Evolutionary conservation across 2,888 invertebrate species (phyloP).

Genomic region (Tenthredo livida): DNA sequence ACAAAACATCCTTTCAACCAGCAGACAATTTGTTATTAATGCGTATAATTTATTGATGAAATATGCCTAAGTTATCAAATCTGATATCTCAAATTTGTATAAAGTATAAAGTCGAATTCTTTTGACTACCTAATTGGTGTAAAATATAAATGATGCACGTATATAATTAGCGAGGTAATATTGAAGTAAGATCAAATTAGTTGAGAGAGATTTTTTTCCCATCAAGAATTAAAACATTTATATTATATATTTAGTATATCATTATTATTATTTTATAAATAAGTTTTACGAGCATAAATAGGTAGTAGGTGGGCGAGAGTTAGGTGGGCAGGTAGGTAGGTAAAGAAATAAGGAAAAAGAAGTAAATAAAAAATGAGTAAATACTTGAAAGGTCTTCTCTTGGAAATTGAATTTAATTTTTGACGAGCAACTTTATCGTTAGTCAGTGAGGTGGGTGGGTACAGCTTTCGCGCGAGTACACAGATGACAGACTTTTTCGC

Average conservation of each 20-base stretch:
- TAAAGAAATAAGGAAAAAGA: not conserved
- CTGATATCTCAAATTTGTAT: not conserved
- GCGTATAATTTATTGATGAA: not conserved
- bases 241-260: not conserved
- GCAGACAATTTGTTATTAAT: not conserved
- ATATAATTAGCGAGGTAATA: constrained; percentile 3
- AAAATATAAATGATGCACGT: not conserved
- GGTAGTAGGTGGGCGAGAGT: not conserved
- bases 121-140: not conserved
- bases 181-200: not conserved
- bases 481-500: not conserved
- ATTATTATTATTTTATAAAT: not conserved
- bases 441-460: not conserved
- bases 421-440: constrained; percentile 25
- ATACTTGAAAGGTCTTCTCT: constrained; percentile 30
- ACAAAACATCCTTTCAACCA: too few relatives aligned
- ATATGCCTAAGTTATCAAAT: not conserved
- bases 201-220: constrained; percentile 9
- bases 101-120: not conserved
- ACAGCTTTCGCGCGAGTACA: not conserved
- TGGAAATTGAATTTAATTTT: constrained; percentile 23
- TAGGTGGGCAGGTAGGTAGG: not conserved
- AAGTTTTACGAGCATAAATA: not conserved
- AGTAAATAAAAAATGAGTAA: constrained; percentile 18
- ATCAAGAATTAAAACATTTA: not conserved